Evolutionary conservation across 1,140 invertebrate genomes (phyloP).

Genomic region (Tenebrio molitor): DNA sequence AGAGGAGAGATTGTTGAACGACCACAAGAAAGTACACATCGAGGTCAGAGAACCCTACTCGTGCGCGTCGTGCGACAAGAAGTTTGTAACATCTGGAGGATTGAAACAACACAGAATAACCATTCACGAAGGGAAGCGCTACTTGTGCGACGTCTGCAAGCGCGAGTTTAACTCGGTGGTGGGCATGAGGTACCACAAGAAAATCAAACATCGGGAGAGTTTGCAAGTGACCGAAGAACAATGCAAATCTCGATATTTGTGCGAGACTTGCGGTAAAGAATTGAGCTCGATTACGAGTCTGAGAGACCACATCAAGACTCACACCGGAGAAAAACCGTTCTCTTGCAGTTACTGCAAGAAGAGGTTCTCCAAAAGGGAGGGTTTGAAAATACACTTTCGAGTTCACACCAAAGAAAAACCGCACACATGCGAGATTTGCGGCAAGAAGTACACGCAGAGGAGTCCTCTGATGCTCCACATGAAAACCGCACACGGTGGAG

Average conservation of each 20-base stretch:
- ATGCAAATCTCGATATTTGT: conserved; percentile 47
- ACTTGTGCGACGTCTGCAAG: too few relatives aligned
- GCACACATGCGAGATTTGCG: conserved; percentile 52
- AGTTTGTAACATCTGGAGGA: too few relatives aligned
- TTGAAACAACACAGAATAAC: too few relatives aligned
- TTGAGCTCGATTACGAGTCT: conserved; percentile 54
- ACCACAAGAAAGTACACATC: conserved; percentile 25
- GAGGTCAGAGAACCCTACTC: too few relatives aligned
- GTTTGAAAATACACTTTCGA: conserved; percentile 62
- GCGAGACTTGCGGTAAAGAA: conserved; percentile 64
- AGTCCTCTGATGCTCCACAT: conserved; percentile 79
- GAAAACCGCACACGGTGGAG: conserved; percentile 68
- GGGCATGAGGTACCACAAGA: too few relatives aligned
- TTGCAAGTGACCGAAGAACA: too few relatives aligned
- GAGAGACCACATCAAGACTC: conserved; percentile 75
- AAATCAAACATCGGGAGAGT: too few relatives aligned
- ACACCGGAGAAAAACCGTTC: conserved; percentile 79
- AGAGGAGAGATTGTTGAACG: conserved; percentile 57
- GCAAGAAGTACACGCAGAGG: conserved; percentile 71
- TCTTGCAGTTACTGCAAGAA: conserved; percentile 80
- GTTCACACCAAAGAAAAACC: conserved; percentile 65
- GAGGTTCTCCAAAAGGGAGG: conserved; percentile 74
- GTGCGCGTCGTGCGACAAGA: too few relatives aligned
- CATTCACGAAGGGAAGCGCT: too few relatives aligned
- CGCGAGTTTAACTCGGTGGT: too few relatives aligned